Evolutionary conservation across 2,113 vertebrate species (phyloP), one percentile per base, ranked within the genome.

Genomic region (Zingel zingel): DNA sequence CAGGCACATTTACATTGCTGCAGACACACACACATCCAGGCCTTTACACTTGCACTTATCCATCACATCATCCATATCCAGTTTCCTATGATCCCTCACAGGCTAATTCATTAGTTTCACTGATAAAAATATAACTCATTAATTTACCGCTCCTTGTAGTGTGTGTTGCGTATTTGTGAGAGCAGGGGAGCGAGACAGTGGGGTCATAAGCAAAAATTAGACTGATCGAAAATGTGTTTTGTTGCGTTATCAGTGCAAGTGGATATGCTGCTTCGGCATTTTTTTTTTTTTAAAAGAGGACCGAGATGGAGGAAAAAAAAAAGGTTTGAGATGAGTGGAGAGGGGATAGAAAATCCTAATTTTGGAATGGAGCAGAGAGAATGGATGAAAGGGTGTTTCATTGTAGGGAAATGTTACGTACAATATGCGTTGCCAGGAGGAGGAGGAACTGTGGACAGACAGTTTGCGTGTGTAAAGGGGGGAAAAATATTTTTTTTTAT

Each of bases 121-220:
- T 88, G 86, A 92, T 92, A 91, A 89, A 90, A 90, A 87, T 79
- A 80, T 71, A 85, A 78, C 87, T 83, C 84, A 76, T 87, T 94
- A 91, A 87, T 90, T 90, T 74, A 66, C 25, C 12, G 18, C 63
- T 80, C 78, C 86, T 83, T 84, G 75, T 78, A 71, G 78, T 77
- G 57, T 54, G 51, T 68, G 53, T n/a, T 16, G 30, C 21, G 57
- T 86, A 30, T 81, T 51, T 69, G 74, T 19, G 48, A 21, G 25
- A 50, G 66, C 14, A 11, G 43, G 48, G n/a, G 67, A 74, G 39
- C 73, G 12, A 19, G 45, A 56, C 54, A 59, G 61, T 63, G 62
- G 57, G 80, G 71, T 88, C 84, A 89, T 72, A 19, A 68, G 67
- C n/a, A 77, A 85, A 85, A 91, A 86, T 84, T 65, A 85, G 74